Percentiles rank a stretch among this genome's conserved stretches.
Conservation (phyloP, 2,113 vertebrate species). For the Heteronetta atricapilla region DNA sequence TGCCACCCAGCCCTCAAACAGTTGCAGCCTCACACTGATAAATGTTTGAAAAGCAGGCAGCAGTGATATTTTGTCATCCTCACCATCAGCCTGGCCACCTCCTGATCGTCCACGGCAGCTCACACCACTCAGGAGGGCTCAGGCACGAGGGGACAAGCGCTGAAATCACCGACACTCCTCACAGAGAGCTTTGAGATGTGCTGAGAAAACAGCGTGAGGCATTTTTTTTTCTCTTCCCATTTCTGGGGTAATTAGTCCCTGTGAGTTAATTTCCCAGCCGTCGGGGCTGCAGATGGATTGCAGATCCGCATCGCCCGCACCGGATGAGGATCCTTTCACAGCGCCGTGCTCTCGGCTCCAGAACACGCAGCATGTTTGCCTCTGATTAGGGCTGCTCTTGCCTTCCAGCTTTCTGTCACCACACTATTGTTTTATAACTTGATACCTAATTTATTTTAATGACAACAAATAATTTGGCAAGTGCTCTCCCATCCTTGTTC, state of each 20-base stretch:
- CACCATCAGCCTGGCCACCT: not conserved
- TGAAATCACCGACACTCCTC: not conserved
- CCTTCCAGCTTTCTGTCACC: conserved; percentile 76
- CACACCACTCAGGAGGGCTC: accelerated
- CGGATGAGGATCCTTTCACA: not conserved
- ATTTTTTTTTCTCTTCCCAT: not conserved
- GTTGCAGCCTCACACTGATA: not conserved
- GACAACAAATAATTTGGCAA: conserved; percentile 72
- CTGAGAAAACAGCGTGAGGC: not conserved
- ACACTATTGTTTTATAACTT: conserved; percentile 54
- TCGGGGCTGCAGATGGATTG: conserved; percentile 39
- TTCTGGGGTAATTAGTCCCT: not conserved
- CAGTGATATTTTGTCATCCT: accelerated
- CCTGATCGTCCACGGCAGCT: accelerated
- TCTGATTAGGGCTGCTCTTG: conserved; percentile 15
- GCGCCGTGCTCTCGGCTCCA: not conserved
- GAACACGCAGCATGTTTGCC: conserved; percentile 11
- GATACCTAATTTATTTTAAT: conserved; percentile 69
- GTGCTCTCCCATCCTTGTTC: not conserved
- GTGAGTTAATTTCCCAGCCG: not conserved
- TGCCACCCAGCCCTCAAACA: accelerated
- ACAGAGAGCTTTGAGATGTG: not conserved
- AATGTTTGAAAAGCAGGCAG: not conserved
- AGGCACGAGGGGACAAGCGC: accelerated
- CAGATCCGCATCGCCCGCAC: not conserved